Conservation (phyloP, 1,140 invertebrate species). For the Scaptomyza montana region DNA sequence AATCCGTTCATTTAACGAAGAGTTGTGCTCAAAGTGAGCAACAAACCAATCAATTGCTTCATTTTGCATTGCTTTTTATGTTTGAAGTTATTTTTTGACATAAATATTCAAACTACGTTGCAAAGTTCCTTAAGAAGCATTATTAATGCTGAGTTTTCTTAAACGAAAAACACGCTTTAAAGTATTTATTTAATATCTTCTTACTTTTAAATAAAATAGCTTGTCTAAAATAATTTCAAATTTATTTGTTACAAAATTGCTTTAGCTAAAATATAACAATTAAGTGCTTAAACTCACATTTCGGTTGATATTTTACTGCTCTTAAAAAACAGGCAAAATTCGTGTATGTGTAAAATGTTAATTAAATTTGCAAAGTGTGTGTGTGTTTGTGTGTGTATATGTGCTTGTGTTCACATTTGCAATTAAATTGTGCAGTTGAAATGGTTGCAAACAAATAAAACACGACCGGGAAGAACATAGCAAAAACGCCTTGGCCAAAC, state of each 20-base stretch:
- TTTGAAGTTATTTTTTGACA: no score
- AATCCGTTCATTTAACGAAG: conserved; percentile 63
- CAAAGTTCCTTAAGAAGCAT: no score
- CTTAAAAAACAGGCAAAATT: neutral
- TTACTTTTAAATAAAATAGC: no score
- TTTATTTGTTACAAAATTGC: no score
- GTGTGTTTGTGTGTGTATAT: neutral
- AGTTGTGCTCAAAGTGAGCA: conserved; percentile 12
- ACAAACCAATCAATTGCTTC: conserved; percentile 19
- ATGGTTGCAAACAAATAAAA: conserved; percentile 18
- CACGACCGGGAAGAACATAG: conserved; percentile 4
- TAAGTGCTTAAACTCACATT: no score
- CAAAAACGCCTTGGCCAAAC: conserved; percentile 33
- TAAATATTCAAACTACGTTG: no score
- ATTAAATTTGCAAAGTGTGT: conserved; percentile 23
- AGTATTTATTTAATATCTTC: no score
- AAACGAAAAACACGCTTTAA: no score
- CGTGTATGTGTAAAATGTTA: conserved; percentile 14
- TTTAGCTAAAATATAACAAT: no score
- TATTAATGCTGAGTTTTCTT: no score
- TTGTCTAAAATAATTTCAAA: no score
- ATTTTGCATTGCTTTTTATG: neutral
- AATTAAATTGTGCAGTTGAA: conserved; percentile 16
- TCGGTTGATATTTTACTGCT: no score
- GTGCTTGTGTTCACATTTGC: neutral